These are phyloP conservation scores for Papilio polyxenes DNA, from an alignment of 1,140 invertebrate genomes.

Conservation along the genomic window DNA sequence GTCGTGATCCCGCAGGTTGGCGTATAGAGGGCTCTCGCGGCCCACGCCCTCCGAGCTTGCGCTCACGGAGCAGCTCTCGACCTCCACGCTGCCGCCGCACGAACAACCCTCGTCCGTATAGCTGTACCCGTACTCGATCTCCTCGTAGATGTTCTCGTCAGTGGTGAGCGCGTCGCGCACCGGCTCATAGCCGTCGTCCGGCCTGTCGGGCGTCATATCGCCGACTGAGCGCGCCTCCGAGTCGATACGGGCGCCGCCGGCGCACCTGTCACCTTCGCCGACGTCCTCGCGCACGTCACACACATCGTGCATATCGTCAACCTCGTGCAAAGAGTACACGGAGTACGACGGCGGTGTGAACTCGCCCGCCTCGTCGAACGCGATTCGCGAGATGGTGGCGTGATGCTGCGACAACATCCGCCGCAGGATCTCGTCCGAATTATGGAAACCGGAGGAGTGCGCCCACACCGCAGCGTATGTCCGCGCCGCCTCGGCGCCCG, in stretches of 20 bases:
- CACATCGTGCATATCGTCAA: constrained; percentile 62
- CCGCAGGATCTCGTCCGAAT: constrained; percentile 70
- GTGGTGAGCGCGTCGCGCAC: constrained; percentile 67
- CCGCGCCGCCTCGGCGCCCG: constrained; percentile 50
- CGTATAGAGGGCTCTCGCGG: constrained; percentile 76
- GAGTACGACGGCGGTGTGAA: constrained; percentile 61
- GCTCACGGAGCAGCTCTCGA: constrained; percentile 73
- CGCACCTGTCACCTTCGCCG: background rate
- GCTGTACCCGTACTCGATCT: constrained; percentile 71
- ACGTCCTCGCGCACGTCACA: constrained; percentile 2
- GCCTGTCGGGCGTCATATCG: constrained; percentile 68
- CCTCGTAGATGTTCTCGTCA: constrained; percentile 77
- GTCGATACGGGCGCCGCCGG: constrained; percentile 37
- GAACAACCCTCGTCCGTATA: constrained; percentile 74
- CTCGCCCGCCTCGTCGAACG: constrained; percentile 70
- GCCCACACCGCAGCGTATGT: constrained; percentile 70
- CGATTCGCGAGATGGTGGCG: constrained; percentile 64
- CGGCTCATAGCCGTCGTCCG: constrained; percentile 74
- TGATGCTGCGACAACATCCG: constrained; percentile 65
- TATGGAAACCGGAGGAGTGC: constrained; percentile 72
- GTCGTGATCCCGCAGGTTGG: constrained; percentile 71
- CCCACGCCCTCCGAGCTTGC: constrained; percentile 73
- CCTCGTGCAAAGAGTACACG: constrained; percentile 70
- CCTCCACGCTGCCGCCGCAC: constrained; percentile 71
- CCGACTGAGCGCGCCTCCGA: constrained; percentile 60